phyloP scores from a whole-genome alignment of 1,140 invertebrate species.

The Popillia japonica region DNA sequence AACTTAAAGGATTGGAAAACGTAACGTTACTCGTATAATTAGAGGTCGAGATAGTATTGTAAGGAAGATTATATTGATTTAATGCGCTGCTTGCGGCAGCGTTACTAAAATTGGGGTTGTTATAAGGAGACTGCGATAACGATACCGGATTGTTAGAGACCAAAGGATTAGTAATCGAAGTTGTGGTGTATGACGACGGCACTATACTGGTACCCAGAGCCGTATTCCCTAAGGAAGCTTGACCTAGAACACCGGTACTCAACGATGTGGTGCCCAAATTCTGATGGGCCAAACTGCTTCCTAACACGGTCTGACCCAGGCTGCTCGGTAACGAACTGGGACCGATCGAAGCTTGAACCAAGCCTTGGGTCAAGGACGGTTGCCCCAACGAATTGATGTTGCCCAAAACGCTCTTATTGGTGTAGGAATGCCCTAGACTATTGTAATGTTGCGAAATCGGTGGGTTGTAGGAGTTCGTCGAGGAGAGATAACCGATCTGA shows the following conservation, averaged over 20 bases:
- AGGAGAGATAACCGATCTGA: slow-evolving; percentile 62
- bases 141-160: slow-evolving; percentile 63
- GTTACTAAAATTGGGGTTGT: slow-evolving; percentile 54
- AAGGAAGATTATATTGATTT: slow-evolving; percentile 47
- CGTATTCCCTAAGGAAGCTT: not conserved
- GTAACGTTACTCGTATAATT: slow-evolving; percentile 56
- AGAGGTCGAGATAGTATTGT: slow-evolving; percentile 50
- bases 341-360: slow-evolving; percentile 30
- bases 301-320: slow-evolving; percentile 48
- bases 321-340: slow-evolving; percentile 41
- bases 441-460: slow-evolving; percentile 59
- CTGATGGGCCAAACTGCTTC: slow-evolving; percentile 21
- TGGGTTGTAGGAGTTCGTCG: slow-evolving; percentile 62
- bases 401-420: slow-evolving; percentile 64
- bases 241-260: not conserved
- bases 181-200: slow-evolving; percentile 62
- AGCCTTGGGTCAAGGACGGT: not conserved
- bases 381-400: slow-evolving; percentile 39
- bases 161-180: slow-evolving; percentile 64
- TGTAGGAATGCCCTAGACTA: slow-evolving; percentile 64
- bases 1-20: slow-evolving; percentile 58
- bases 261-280: not conserved
- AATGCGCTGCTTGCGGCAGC: slow-evolving; percentile 49
- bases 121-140: slow-evolving; percentile 49
- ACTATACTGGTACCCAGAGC: slow-evolving; percentile 48